These are phyloP conservation scores for Eristalinus sepulchralis DNA, from an alignment of 2,888 invertebrate genomes.

Conservation along the genomic window DNA sequence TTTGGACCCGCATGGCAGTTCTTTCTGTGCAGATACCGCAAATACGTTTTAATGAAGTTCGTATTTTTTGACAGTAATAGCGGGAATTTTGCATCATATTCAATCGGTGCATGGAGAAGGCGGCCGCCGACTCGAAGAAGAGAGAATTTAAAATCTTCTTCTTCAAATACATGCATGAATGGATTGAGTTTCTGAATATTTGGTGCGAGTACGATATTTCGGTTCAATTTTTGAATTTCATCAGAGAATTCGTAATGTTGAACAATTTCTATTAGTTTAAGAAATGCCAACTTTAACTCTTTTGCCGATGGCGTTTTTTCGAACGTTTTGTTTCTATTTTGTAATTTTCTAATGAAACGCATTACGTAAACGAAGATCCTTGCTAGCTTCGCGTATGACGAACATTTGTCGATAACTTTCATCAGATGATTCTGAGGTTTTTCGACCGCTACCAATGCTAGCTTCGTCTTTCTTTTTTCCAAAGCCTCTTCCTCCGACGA, in stretches of 20 bases:
- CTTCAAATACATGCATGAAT: slow-evolving; percentile 19
- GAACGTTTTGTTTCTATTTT: not conserved
- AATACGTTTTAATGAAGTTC: slow-evolving; percentile 23
- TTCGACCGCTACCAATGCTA: no score
- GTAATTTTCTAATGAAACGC: not conserved
- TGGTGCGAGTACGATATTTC: not conserved
- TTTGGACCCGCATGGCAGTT: slow-evolving; percentile 31
- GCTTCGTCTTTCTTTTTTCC: no score
- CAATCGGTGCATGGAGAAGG: slow-evolving; percentile 26
- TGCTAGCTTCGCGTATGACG: slow-evolving; percentile 17
- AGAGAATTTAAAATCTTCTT: slow-evolving; percentile 6
- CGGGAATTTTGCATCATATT: slow-evolving; percentile 40
- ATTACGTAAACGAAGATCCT: no score
- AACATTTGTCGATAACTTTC: not conserved
- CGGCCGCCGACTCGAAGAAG: slow-evolving; percentile 37
- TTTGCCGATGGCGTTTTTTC: not conserved
- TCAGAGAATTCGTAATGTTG: slow-evolving; percentile 40
- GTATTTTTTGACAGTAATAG: slow-evolving; percentile 23
- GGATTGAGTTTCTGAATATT: slow-evolving; percentile 39
- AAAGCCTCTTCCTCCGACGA: no score
- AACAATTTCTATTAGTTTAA: slow-evolving; percentile 35
- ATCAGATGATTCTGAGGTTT: no score
- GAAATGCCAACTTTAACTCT: slow-evolving; percentile 3
- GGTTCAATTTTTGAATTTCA: slow-evolving; percentile 29
- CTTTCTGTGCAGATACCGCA: slow-evolving; percentile 34